Base-by-base conservation (phyloP, 2,888 invertebrate species). In the Globia sparganii region DNA sequence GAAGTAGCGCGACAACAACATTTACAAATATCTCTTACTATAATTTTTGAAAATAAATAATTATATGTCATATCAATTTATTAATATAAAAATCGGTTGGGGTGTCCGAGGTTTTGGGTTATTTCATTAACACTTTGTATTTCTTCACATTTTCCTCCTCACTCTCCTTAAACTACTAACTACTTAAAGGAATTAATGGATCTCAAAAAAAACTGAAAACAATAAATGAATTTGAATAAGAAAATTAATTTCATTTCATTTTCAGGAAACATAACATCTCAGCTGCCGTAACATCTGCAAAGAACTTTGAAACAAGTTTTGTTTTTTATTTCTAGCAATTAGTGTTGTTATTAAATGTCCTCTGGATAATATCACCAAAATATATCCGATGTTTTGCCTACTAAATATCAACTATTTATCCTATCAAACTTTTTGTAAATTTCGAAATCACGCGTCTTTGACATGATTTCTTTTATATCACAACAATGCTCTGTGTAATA, bases 381-480 rank as follows among this genome's bases (percentile, higher is more conserved):
- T 88, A 87, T 89, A 91, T 90, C 90, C 88, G 83, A 88, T 88
- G 86, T 90, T 91, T 91, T 87, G 89, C 87, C 87, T 90, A 88
- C 86, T 85, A 89, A 88, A 88, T 88, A 90, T 86, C 88, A 90
- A 90, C 84, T 87, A 89, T 87, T 89, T 89, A 90, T 89, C 86
- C 80, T 81, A 85, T 89, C 73, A 79, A 85, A 84, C 80, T 85
- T 85, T 83, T 91, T 90, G 90, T 90, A 86, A 85, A 86, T 87
- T 90, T 91, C 88, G 88, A 91, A 91, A 91, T 91, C 92, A 93
- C 92, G 90, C 91, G 92, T 94, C 91, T 87, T 91, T 75, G 90
- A 90, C 92, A 91, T 90, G 87, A 89, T 91, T 93, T 90, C 88
- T 89, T 91, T 91, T 91, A 81, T 89, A 90, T 90, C 88, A 88